Evolutionary conservation across 1,140 invertebrate genomes (phyloP).

Genomic region (Cydia strobilella): DNA sequence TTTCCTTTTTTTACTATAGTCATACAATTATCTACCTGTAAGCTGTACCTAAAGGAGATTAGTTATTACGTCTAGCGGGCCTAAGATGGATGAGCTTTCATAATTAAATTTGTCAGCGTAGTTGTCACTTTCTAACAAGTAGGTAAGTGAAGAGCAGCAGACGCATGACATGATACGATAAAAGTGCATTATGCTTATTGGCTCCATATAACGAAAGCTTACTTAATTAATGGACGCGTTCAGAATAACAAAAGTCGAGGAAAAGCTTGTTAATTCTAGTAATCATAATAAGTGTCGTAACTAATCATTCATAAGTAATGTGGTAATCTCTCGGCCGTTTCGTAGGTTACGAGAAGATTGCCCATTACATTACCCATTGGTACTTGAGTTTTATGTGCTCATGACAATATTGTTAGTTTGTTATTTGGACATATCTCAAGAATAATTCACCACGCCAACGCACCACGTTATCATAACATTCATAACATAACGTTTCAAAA

Average conservation of each 20-base stretch:
- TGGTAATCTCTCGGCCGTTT: background rate
- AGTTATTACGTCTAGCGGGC: background rate
- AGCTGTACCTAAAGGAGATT: background rate
- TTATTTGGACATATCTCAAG: no score
- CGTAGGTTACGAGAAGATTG: background rate
- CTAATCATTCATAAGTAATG: slow-evolving; percentile 13
- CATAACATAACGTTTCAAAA: no score
- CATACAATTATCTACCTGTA: background rate
- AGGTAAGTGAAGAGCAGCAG: no score
- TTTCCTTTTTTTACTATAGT: background rate
- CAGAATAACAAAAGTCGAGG: slow-evolving; percentile 15
- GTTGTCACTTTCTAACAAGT: no score
- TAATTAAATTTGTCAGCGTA: no score
- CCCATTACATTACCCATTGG: no score
- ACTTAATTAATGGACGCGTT: slow-evolving; percentile 12
- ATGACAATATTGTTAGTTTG: background rate
- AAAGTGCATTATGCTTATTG: no score
- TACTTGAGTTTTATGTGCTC: background rate
- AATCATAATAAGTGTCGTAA: background rate
- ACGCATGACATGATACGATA: no score
- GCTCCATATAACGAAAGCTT: background rate
- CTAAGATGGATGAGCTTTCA: no score
- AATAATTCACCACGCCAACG: no score
- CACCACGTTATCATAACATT: background rate
- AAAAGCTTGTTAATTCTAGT: slow-evolving; percentile 6